Percentiles rank a stretch among this genome's conserved stretches.
phyloP scores from a whole-genome alignment of 30 jellyfish, hydroid and myxozoan genomes.

The Hydractinia echinata region DNA sequence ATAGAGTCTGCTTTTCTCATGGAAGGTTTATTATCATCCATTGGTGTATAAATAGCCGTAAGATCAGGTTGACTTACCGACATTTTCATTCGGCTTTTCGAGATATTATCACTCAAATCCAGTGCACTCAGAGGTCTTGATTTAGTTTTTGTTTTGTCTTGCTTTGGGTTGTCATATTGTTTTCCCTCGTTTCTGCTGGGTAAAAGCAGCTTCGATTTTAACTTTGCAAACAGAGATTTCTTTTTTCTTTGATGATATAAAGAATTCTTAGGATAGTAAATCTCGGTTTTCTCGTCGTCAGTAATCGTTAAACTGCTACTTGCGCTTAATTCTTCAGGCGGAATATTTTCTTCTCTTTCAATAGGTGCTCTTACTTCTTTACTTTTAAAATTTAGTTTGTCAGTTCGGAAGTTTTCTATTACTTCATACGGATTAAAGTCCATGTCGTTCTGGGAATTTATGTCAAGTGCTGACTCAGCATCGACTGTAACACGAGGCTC shows the following conservation, averaged over 20 bases:
- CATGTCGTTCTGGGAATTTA: neutral
- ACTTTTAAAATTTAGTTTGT: neutral
- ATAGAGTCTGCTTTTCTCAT: neutral
- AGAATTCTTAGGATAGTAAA: conserved; percentile 16
- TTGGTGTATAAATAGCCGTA: neutral
- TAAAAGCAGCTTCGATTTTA: conserved; percentile 21
- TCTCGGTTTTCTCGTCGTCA: conserved; percentile 8
- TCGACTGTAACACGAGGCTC: neutral
- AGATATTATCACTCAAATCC: neutral
- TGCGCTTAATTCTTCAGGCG: neutral
- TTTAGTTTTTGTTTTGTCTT: neutral
- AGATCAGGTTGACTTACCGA: conserved; percentile 18
- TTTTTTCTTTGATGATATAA: conserved; percentile 22
- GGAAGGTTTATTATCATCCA: neutral
- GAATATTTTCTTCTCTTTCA: neutral
- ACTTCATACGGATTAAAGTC: neutral
- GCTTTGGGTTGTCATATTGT: neutral
- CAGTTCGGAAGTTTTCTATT: neutral
- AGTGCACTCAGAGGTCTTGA: conserved; percentile 9
- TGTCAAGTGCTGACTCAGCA: neutral
- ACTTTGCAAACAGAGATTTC: conserved; percentile 24
- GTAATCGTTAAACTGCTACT: neutral
- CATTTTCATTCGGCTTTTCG: neutral
- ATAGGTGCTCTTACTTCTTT: neutral
- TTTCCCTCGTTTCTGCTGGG: conserved; percentile 24